Evolutionary conservation across 1,140 invertebrate genomes (phyloP).

Genomic region (Danaus plexippus): DNA sequence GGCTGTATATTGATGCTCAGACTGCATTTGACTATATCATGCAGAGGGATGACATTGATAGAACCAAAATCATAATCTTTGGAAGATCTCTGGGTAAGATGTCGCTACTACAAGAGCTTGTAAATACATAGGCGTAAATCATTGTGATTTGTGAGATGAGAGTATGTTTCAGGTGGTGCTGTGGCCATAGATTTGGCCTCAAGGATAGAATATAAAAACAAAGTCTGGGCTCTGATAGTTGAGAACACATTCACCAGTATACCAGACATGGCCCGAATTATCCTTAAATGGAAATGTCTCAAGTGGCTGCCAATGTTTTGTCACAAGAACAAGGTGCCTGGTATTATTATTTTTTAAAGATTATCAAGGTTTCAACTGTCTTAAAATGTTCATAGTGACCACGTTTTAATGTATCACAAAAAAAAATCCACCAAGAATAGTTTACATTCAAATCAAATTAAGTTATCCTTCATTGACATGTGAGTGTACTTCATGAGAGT

Average conservation of each 20-base stretch:
- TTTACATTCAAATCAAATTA: no score
- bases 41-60: slow-evolving; percentile 75
- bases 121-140: slow-evolving; percentile 80
- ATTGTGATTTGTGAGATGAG: slow-evolving; percentile 47
- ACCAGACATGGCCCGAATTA: slow-evolving; percentile 89
- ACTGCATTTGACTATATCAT: slow-evolving; percentile 7
- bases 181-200: slow-evolving; percentile 90
- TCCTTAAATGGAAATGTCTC: slow-evolving; percentile 79
- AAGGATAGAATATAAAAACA: slow-evolving; percentile 68
- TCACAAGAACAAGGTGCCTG: slow-evolving; percentile 86
- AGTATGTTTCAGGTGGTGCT: slow-evolving; percentile 76
- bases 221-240: slow-evolving; percentile 76
- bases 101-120: slow-evolving; percentile 1
- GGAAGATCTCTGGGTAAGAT: slow-evolving; percentile 79
- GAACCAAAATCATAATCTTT: slow-evolving; percentile 80
- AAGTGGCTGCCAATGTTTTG: slow-evolving; percentile 81
- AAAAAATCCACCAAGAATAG: no score
- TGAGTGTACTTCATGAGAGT: no score
- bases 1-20: slow-evolving; percentile 70
- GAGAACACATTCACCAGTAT: slow-evolving; percentile 98
- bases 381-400: no score
- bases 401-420: no score
- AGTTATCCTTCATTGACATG: no score
- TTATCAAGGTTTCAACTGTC: no score
- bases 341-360: slow-evolving; percentile 6